These are phyloP conservation scores for Drosophila borealis DNA, from an alignment of 2,888 invertebrate species.

Conservation along the genomic window DNA sequence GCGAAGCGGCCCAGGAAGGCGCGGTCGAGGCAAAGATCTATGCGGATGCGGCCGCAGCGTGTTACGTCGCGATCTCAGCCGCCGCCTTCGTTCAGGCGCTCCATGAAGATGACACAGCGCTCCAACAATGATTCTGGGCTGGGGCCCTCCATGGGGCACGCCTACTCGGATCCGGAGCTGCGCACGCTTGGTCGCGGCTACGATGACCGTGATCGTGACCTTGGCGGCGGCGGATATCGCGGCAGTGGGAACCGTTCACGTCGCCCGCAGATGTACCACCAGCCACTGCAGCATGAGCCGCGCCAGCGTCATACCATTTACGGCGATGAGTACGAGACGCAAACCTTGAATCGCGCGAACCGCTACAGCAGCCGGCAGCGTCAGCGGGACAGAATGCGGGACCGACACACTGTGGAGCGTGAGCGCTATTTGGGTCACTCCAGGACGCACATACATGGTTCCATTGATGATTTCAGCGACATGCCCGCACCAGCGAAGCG, in stretches of 20 bases:
- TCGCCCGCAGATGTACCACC: constrained; percentile 57
- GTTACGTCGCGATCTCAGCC: constrained; percentile 85
- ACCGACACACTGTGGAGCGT: constrained; percentile 85
- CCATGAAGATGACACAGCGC: constrained; percentile 87
- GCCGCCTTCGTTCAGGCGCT: constrained; percentile 85
- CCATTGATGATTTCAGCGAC: constrained; percentile 76
- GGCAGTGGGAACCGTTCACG: constrained; percentile 55
- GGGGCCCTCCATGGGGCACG: constrained; percentile 87
- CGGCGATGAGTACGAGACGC: constrained; percentile 74
- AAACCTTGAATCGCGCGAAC: constrained; percentile 75
- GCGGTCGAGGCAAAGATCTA: constrained; percentile 72
- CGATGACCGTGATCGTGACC: constrained; percentile 72
- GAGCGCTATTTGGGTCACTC: constrained; percentile 84
- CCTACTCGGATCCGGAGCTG: constrained; percentile 91
- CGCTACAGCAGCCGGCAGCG: constrained; percentile 81
- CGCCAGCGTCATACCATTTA: constrained; percentile 69
- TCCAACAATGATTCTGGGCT: constrained; percentile 88
- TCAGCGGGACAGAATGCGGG: constrained; percentile 83
- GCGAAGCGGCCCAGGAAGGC: constrained; percentile 86
- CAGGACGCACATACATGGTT: constrained; percentile 77
- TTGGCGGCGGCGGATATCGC: constrained; percentile 57
- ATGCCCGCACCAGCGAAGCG: constrained; percentile 75
- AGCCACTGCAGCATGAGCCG: constrained; percentile 58
- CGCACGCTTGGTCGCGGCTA: constrained; percentile 69
- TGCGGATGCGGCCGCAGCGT: constrained; percentile 67